A percentile compares a stretch with the other conserved stretches of the same genome.
phyloP scores from a whole-genome alignment of 1,140 invertebrate species.

The Drosophila nigrodunni region DNA sequence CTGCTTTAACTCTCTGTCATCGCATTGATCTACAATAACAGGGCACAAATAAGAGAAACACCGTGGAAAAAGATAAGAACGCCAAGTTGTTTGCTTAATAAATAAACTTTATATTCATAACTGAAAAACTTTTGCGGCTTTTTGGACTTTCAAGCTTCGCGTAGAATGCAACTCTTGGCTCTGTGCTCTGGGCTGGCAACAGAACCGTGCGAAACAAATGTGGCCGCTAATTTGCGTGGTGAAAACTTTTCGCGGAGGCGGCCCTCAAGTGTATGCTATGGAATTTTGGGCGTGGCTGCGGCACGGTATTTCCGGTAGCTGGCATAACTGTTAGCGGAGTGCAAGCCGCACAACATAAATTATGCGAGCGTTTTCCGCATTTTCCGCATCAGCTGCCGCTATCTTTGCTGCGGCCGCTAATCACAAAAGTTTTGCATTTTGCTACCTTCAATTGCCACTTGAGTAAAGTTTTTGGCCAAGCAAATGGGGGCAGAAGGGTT shows the following conservation, averaged over 20 bases:
- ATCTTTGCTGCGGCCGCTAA: conserved; percentile 58
- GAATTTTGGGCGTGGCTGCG: conserved; percentile 47
- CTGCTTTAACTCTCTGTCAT: too few species aligned
- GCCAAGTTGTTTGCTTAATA: conserved; percentile 81
- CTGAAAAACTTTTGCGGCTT: conserved; percentile 72
- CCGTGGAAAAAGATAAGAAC: conserved; percentile 67
- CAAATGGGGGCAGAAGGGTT: conserved; percentile 37
- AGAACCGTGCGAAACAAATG: conserved; percentile 67
- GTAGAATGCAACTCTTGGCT: neutral
- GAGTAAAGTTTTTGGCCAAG: conserved; percentile 35
- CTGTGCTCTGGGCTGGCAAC: neutral
- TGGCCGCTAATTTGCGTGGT: conserved; percentile 77
- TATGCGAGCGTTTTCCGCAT: conserved; percentile 70
- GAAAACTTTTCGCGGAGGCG: conserved; percentile 55
- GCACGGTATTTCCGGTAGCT: conserved; percentile 73
- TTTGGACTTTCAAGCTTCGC: conserved; percentile 29
- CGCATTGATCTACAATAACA: neutral
- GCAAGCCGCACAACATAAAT: conserved; percentile 74
- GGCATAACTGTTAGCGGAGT: conserved; percentile 38
- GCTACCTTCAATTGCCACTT: conserved; percentile 71
- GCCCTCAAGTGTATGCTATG: conserved; percentile 70
- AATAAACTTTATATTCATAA: conserved; percentile 83
- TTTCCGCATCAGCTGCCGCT: conserved; percentile 66
- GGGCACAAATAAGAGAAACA: conserved; percentile 43
- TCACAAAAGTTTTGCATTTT: conserved; percentile 69